Evolutionary conservation across 2,797 vertebrate species (phyloP), one percentile per base, ranked within the genome.

Genomic region (Ficedula albicollis): DNA sequence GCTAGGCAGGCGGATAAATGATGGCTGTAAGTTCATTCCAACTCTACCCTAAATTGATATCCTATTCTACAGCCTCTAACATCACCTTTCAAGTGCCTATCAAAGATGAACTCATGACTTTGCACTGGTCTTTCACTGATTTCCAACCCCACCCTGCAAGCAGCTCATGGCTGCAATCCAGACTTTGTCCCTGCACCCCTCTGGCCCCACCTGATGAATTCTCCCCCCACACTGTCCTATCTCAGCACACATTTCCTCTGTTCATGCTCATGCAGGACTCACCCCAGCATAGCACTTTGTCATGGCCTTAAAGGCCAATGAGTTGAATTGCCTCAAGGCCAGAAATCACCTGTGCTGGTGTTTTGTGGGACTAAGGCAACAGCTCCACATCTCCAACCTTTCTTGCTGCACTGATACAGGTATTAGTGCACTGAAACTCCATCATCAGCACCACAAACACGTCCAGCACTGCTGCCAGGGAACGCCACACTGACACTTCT

Each of bases 61-160:
- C 55, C 27, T 19, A 6, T 15, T 68, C 46, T 30, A 56, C 26
- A 32, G 20, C 20, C 32, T 86, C 41, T 38, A 63, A 13, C 46
- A n/a, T 16, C 58, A 86, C 66, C 39, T 58, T 38, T 13, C 6
- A 14, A 64, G 32, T 7, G n/a, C 62, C 83, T 91, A 84, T 80
- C 89, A 49, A 80, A 63, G 85, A 91, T 13, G n/a, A 79, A 81
- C 59, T 67, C 59, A 87, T 83, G 87, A 97, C 95, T 92, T 89
- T 83, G 90, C 62, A 56, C 93, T 70, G 72, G 29, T 87, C 78
- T 36, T 55, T 74, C 60, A 75, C 5, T n/a, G 30, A 87, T 63
- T 94, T 89, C 64, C 60, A 94, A 80, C 92, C 52, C 72, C 81
- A 70, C 94, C 90, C 90, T 3, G 4, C 27, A 14, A 30, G 62